Base-by-base conservation (phyloP, 2,888 invertebrate species). In the Octonoba sinensis region DNA sequence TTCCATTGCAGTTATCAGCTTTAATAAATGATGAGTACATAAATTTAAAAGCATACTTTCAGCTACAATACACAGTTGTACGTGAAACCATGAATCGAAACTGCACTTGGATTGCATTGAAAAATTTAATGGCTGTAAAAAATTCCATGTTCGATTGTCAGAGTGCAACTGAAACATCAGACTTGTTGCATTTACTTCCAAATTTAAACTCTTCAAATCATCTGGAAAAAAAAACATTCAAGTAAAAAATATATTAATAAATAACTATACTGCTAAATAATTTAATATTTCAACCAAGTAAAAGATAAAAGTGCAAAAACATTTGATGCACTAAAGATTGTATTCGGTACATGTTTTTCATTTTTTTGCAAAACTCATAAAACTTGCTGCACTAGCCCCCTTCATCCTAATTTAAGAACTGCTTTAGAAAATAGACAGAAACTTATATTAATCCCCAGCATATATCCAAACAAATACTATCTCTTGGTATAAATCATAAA, bases 31-130 rank as follows among this genome's bases (percentile, higher is more conserved):
- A 46, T 72, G 60, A 4, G 67, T 16, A 36, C 76, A 66, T 16
- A 66, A 51, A 60, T 76, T 82, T n/a, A 82, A 18, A 6, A 82
- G 47, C 18, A 82, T 49, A 62, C 69, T 76, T 67, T 82, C 76
- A 18, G 71, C 82, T 49, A 36, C 27, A 13, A 71, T 8, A 24
- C 18, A 46, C 16, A 67, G 44, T 59, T 75, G 69, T 44, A 76
- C 15, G 62, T 82, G 82, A 13, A 82, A 46, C 27, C 76, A 76
- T 27, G 82, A 72, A 15, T 66, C 65, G 15, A 75, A 51, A 56
- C 72, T 51, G 54, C 57, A 71, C 20, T 76, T 82, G 1, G 72
- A 13, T 13, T 47, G 12, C 16, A 75, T 20, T 20, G 76, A 47
- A 75, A 76, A 60, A n/a, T 65, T 44, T 13, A 76, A 49, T 13